phyloP scores from a whole-genome alignment of 2,113 vertebrate species.

The Ceyx margarethae region DNA sequence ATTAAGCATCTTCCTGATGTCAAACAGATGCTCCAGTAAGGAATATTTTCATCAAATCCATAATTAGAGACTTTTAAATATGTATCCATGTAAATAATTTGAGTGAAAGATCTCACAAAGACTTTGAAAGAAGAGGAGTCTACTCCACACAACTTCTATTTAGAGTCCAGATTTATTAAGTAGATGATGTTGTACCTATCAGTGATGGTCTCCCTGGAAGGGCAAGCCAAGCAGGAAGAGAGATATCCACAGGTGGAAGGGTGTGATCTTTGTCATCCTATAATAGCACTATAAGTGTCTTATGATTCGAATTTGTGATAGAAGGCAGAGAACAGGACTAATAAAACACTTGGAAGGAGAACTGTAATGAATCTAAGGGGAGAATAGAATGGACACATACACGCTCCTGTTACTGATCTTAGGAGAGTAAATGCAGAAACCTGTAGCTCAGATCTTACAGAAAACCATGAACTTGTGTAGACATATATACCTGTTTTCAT shows the following conservation, averaged over 20 bases:
- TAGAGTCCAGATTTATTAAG: background rate
- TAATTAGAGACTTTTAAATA: background rate
- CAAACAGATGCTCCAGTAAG: background rate
- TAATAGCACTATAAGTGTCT: background rate
- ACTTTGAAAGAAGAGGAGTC: background rate
- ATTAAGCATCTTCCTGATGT: constrained; percentile 1
- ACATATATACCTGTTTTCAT: background rate
- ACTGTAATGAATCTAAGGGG: background rate
- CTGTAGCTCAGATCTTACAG: background rate
- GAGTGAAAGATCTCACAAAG: background rate
- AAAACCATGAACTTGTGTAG: background rate
- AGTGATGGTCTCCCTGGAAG: background rate
- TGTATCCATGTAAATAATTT: background rate
- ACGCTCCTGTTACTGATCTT: background rate
- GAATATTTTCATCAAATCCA: background rate
- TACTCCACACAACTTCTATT: background rate
- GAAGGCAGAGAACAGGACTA: background rate
- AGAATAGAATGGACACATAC: background rate
- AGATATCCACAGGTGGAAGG: background rate
- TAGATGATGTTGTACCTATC: background rate
- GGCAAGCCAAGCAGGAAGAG: background rate
- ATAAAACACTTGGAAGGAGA: background rate
- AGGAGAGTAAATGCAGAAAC: background rate
- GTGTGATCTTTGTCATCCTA: background rate
- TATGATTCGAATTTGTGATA: background rate